Conservation (phyloP, 2,797 vertebrate species). For the Onychomys torridus region DNA sequence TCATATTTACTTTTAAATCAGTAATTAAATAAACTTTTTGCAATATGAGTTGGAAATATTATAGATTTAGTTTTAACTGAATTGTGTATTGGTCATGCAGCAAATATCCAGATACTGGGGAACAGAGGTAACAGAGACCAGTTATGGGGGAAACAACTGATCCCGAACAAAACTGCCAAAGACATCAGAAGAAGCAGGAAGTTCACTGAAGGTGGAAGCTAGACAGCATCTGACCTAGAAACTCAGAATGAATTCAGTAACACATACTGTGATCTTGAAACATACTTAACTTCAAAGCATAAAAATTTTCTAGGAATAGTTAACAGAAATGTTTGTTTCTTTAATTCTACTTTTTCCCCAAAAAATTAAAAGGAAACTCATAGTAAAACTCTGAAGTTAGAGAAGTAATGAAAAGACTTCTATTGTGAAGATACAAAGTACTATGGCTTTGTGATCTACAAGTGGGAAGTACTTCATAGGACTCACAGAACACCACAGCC, state of each 20-base stretch:
- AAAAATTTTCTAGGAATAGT: not conserved
- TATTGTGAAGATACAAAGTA: not conserved
- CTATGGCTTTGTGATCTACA: not conserved
- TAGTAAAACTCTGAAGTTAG: not conserved
- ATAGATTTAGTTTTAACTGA: not conserved
- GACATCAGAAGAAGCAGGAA: not conserved
- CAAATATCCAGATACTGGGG: not conserved
- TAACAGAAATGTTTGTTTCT: not conserved
- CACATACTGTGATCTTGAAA: not conserved
- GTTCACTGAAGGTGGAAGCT: not conserved
- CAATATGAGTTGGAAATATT: not conserved
- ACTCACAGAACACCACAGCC: not conserved
- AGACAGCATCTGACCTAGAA: not conserved
- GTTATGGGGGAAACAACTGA: not conserved
- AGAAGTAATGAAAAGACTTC: not conserved
- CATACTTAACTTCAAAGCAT: not conserved
- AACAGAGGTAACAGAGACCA: rapidly evolving
- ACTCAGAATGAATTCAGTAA: not conserved
- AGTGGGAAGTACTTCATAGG: too few relatives aligned
- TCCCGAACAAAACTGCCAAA: not conserved
- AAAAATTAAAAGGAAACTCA: not conserved
- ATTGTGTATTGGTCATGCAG: not conserved
- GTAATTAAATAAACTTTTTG: not conserved
- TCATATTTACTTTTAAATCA: not conserved
- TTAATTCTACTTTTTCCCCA: not conserved